Evolutionary conservation across 30 jellyfish, hydroid and myxozoan species (phyloP).

Genomic region (Cassiopea andromeda): DNA sequence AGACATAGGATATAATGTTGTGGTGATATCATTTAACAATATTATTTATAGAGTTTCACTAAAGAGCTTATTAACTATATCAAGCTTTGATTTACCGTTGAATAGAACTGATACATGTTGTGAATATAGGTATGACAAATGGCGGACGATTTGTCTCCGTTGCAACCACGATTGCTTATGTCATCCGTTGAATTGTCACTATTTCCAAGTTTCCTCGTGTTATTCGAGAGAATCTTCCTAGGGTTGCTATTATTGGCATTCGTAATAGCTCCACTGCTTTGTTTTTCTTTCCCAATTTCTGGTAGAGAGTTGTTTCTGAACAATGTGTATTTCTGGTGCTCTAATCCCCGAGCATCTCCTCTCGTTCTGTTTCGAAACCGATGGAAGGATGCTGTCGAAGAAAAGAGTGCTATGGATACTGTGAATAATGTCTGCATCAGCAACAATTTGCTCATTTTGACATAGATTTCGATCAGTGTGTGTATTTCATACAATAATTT

Average conservation of each 20-base stretch:
- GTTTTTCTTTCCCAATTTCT: background rate
- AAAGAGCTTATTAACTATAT: too few relatives aligned
- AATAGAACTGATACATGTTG: constrained; percentile 55
- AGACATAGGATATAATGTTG: too few relatives aligned
- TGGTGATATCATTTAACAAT: too few relatives aligned
- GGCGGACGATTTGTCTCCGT: constrained; percentile 5
- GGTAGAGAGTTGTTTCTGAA: background rate
- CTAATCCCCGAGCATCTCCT: background rate
- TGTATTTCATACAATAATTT: too few relatives aligned
- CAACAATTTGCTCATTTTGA: background rate
- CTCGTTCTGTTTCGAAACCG: background rate
- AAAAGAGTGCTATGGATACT: background rate
- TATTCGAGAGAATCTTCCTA: background rate
- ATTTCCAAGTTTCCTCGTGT: background rate
- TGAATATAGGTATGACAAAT: constrained; percentile 36
- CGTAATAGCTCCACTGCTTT: background rate
- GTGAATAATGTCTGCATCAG: background rate
- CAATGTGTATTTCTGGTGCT: background rate
- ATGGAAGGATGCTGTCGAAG: background rate
- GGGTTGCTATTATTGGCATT: background rate
- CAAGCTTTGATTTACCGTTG: constrained; percentile 21
- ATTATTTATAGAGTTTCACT: too few relatives aligned
- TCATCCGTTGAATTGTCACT: background rate
- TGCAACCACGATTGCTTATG: background rate
- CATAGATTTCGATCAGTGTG: too few relatives aligned